Evolutionary conservation across 2,113 vertebrate species (phyloP), one percentile per base, ranked within the genome.

Genomic region (Canis aureus): DNA sequence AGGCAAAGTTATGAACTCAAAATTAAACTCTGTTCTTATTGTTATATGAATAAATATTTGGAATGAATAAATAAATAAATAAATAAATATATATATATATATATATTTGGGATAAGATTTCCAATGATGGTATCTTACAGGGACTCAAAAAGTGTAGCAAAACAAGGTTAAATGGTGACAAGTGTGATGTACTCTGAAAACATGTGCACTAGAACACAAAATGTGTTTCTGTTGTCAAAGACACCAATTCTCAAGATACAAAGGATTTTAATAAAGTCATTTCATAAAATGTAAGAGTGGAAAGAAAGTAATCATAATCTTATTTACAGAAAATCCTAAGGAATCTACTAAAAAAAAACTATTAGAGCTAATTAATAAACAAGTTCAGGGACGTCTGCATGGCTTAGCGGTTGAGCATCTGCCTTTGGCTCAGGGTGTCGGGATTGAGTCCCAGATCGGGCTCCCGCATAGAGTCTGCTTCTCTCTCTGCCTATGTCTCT

Each of bases 31-130:
- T 82, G 22, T 76, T n/a, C 38, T 91, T 92, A 60, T 3, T 74
- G 20, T 25, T 27, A 4, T 19, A 91, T 55, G 4, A 94, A 71
- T 64, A 91, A 82, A 94, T 79, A 86, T n/a, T 32, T 87, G 57
- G 49, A 38, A 38, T 38, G 3, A 35, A 35, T 35, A 35, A 35
- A 35, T 35, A 35, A 35, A 35, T 35, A 35, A 3, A 35, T 35
- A 35, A 3, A 35, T 35, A 35, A 90, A 71, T 64, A 91, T 76
- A 94, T 79, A 86, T n/a, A 94, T 79, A 86, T n/a, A 94, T 79
- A 86, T n/a, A 94, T 79, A 86, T n/a, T 32, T 87, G 57, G 49
- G 51, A 32, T 57, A 91, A 89, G 69, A 84, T 84, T 83, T 89
- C 22, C 49, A 92, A 27, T 73, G 38, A 88, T 6, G 32, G 19